Base-by-base conservation (phyloP, 2,797 vertebrate species). In the Scleropages formosus region DNA sequence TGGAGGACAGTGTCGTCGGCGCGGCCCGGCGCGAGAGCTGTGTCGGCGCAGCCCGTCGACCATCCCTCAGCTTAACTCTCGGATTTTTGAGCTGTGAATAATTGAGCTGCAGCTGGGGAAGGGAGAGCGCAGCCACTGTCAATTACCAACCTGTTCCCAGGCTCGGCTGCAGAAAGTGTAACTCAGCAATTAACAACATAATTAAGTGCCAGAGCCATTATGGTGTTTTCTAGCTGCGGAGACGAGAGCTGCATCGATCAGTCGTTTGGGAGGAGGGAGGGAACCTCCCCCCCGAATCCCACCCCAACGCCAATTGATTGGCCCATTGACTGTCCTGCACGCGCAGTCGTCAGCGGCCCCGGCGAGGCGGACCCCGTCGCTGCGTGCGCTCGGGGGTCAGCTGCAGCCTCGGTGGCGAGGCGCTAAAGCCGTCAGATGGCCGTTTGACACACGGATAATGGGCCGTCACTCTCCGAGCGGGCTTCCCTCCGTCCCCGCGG, bases 401-500 rank as follows among this genome's bases (percentile, higher is more conserved):
- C 86, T 89, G 90, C 84, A 80, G 87, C 86, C 82, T 88, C 83
- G 73, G 76, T 83, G 86, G 84, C 84, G 88, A 82, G 83, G 84
- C 89, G 88, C 90, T 92, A 91, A 91, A 89, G 85, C 88, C 89
- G 90, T 93, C 92, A 93, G 88, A 84, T 87, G 89, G 85, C 85
- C 80, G 85, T 90, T 72, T 70, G 88, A 88, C 88, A 86, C 82
- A 84, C 80, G 89, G 88, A 91, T 92, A 92, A 92, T 88, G 89
- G 86, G 86, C 84, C 91, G 92, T 91, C 91, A 92, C 82, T 88
- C 87, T 86, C 79, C 78, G 76, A 82, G 46, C 49, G 63, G 68
- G 26, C 20, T 27, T 22, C 62, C 47, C 61, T 56, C 46, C 46
- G 61, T 65, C 62, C 58, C 70, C 58, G 65, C 76, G 67, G 66